Percentiles rank a stretch among this genome's conserved stretches.
Evolutionary conservation across 2,113 vertebrate species (phyloP).

Genomic region (Peucedramus taeniatus): DNA sequence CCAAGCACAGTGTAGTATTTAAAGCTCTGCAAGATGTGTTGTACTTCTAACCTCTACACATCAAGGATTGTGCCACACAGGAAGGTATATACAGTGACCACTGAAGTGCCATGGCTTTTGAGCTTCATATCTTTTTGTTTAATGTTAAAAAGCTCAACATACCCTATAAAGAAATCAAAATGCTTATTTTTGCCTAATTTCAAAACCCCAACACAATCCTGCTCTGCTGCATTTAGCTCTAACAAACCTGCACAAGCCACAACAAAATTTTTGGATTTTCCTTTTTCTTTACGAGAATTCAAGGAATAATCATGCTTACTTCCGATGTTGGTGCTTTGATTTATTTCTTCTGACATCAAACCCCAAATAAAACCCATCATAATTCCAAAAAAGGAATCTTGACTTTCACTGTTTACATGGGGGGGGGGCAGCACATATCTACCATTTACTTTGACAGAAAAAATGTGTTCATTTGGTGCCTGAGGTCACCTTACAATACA

Average conservation of each 20-base stretch:
- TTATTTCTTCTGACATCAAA: not conserved
- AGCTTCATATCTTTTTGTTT: not conserved
- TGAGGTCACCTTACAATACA: not conserved
- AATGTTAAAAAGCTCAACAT: not conserved
- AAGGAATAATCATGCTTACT: not conserved
- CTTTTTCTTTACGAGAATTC: not conserved
- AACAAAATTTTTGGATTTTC: not conserved
- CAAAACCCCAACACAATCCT: not conserved
- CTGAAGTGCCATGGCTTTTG: not conserved
- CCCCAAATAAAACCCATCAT: not conserved
- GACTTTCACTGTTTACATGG: not conserved
- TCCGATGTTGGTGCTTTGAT: not conserved
- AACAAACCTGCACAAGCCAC: not conserved
- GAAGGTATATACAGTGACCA: not conserved
- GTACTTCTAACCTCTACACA: not conserved
- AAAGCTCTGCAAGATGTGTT: not conserved
- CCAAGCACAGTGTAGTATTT: not conserved
- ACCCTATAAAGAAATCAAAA: not conserved
- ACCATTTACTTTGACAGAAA: not conserved
- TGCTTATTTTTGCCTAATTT: not conserved
- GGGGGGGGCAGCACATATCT: not conserved
- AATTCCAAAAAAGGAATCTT: not conserved
- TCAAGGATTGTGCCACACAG: not conserved
- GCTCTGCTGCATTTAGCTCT: not conserved
- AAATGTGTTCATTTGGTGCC: not conserved